Conservation (phyloP, 1,140 invertebrate genomes). For the Araneus ventricosus region DNA sequence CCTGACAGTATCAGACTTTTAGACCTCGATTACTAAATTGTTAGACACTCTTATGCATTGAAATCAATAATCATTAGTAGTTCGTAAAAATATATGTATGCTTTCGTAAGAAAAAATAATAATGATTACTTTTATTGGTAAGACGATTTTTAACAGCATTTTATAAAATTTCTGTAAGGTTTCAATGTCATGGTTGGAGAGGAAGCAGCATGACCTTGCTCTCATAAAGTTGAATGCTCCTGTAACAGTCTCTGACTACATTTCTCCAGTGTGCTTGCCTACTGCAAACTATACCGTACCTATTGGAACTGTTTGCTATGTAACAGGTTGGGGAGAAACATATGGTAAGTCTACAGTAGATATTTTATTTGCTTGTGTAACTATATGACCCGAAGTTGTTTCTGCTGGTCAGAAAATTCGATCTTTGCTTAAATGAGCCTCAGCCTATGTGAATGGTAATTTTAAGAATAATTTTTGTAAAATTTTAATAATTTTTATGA, state of each 20-base stretch:
- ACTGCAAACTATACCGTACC: conserved; percentile 60
- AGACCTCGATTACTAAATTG: too few species aligned
- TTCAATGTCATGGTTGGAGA: conserved; percentile 51
- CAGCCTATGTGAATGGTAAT: too few species aligned
- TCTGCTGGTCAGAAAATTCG: neutral
- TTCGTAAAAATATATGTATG: neutral
- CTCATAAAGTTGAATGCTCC: conserved; percentile 82
- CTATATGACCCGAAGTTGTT: too few species aligned
- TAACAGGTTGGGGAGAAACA: conserved; percentile 76
- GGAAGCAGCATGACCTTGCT: conserved; percentile 81
- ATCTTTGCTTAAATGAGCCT: neutral
- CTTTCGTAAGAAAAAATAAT: neutral
- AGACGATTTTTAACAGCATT: too few species aligned
- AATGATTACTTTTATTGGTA: too few species aligned
- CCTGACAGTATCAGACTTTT: too few species aligned
- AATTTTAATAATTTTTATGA: too few species aligned
- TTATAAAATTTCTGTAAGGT: neutral
- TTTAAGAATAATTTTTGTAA: too few species aligned
- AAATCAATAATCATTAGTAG: too few species aligned
- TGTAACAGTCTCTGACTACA: conserved; percentile 81
- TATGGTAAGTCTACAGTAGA: conserved; percentile 21
- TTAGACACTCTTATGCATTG: too few species aligned
- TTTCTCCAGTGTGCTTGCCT: conserved; percentile 80
- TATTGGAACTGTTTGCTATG: conserved; percentile 71
- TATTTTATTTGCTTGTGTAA: neutral